Base-by-base conservation (phyloP, 2,888 invertebrate genomes). In the Synergus itoensis region DNA sequence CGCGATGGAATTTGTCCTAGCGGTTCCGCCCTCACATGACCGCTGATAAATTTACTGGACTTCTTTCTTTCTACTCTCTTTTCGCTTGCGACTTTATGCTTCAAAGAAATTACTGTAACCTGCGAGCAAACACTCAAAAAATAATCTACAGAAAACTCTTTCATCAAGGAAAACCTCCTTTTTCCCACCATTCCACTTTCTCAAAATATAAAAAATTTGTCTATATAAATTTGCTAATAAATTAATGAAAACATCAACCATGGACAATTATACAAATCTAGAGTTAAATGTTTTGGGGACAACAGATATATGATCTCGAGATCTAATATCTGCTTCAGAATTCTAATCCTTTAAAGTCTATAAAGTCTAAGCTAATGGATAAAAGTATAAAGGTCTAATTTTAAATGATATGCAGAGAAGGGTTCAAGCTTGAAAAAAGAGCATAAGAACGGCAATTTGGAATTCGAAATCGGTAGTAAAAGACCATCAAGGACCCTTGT, bases 41-140 rank as follows among this genome's bases (percentile, higher is more conserved):
- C 90, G 88, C 89, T 91, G 91, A 92, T 91, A 92, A 91, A 92
- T 92, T 91, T 92, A 92, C 90, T 90, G 88, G 87, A 89, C 87
- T 87, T 87, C 84, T 87, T 87, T 83, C 63, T 82, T 81, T 83
- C 84, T 85, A 81, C 77, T 83, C 77, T 80, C 80, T 77, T 45
- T 65, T 53, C 62, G 48, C 73, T 57, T 78, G 53, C 67, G 62
- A 77, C 69, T 76, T 78, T 63, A 73, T n/a, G 36, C 36, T 60
- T 62, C 21, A 63, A 18, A 53, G n/a, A 48, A 16, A 36, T 36
- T 9, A 9, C 48, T 28, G 60, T 9, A 69, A 53, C 36, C 28
- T 53, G 36, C 9, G 9, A 28, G 73, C 28, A 48, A 73, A 73
- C 53, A 73, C 48, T 73, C 36, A n/a, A 73, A 73, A 69, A 69